Evolutionary conservation across 2,888 invertebrate genomes (phyloP), one percentile per base, ranked within the genome.

Genomic region (Macrosoma leucophasiata): DNA sequence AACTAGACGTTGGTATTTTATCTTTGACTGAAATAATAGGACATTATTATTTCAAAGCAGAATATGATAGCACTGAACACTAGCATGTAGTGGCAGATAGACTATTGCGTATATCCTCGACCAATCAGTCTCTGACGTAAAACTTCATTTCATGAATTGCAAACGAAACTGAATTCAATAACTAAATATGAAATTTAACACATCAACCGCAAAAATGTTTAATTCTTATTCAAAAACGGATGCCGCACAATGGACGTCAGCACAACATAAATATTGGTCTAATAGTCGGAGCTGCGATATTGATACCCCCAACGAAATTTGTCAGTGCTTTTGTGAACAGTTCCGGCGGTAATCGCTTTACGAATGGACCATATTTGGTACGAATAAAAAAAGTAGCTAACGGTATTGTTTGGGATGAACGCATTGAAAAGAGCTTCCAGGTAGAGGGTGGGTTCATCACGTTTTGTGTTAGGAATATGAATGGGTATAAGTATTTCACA

Each of bases 211-310:
- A 29, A 35, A 17, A 26, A 26, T 26, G 18, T 30, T 35, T 25
- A 35, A 35, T 35, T n/a, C n/a, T n/a, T 25, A 51, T 48, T 52
- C 48, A 52, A 58, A 52, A 65, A 55, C 71, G 75, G 74, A 75
- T 71, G 67, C 57, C 52, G 46, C 55, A 64, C 70, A 77, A 79
- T 68, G 60, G 63, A 52, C 48, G 58, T 64, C 62, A 74, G 76
- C 71, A 70, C 62, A 66, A 69, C 65, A 68, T 70, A 72, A 76
- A 78, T 75, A 78, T 78, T 75, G 62, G 67, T 58, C 64, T 70
- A 74, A 73, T 71, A 75, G 71, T 75, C 75, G 76, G 74, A 79
- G 77, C 77, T 76, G 63, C 61, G 77, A 74, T 73, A 81, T 61
- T 64, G 77, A 82, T 79, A 78, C 68, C 64, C 50, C 62, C 53